Base-by-base conservation (phyloP, 2,888 invertebrate species). In the Ophion obscuratus region DNA sequence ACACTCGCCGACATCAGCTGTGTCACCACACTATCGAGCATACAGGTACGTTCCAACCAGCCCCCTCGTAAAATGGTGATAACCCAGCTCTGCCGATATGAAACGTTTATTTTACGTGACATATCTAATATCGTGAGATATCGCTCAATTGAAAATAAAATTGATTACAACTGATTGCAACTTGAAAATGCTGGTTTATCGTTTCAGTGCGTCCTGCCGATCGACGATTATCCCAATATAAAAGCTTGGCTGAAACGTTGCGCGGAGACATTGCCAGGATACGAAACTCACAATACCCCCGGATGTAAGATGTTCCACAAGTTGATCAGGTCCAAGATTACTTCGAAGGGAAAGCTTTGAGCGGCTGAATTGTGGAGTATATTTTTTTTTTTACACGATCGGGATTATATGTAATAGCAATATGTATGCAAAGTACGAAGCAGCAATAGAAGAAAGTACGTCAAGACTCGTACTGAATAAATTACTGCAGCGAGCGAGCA, bases 221-320 rank as follows among this genome's bases (percentile, higher is more conserved):
- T 88, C 44, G 89, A 91, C n/a, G 79, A 86, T n/a, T 96, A 95
- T 91, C 93, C 95, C 2, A 96, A 96, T 89, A 95, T 96, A 40
- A 92, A 95, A 81, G 94, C 94, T 75, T 97, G 96, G 97, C 87
- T 96, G 11, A 94, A 95, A 74, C 94, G 95, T 82, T 96, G 96
- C 91, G 93, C 94, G 44, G 88, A 94, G 74, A 89, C 93, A 27
- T 93, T 97, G 62, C 96, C 96, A 24, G 95, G 95, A 57, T 93
- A 90, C 84, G 88, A 86, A 5, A 84, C 88, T 27, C 20, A n/a
- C 9, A 91, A 90, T 27, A 40, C 36, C 10, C 84, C 86, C 7
- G 92, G 90, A 44, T 59, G 36, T 9, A 70, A 83, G 10, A 0
- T 31, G 7, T 53, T 89, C 6, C 24, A 62, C 1, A 24, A 83